Base-by-base conservation (phyloP, 2,888 invertebrate species). In the Tethea ocularis region DNA sequence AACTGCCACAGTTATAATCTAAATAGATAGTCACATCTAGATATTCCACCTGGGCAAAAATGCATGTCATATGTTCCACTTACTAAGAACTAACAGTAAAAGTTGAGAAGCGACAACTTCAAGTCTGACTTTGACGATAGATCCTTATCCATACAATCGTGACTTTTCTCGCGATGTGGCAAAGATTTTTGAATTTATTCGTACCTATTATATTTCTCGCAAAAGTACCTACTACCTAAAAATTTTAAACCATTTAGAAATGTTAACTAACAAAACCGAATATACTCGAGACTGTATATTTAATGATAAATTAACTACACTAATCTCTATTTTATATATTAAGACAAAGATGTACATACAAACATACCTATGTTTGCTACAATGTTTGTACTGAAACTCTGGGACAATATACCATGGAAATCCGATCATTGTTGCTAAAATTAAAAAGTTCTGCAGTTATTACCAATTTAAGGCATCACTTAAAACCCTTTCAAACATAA, bases 51-150 rank as follows among this genome's bases (percentile, higher is more conserved):
- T 20, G 10, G 2, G 10, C 46, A 46, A 46, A 41, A 46, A 46
- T 20, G 10, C 46, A 46, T 20, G 46, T 46, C 46, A 46, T 46
- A 46, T 20, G 10, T 46, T 46, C 10, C 7, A n/a, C 7, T 46
- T 46, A 46, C 46, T 20, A 20, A 46, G 46, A 46, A 46, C 17
- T 46, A 46, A 46, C 46, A 46, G 20, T 46, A 46, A 46, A 20
- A 20, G 46, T 46, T 46, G 46, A 46, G 46, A 15, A 46, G 20
- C 7, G 5, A 46, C n/a, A n/a, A 20, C 46, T 46, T 20, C 10
- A 2, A 3, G 46, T 46, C 46, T 46, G 46, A 20, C 10, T 46
- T 46, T 46, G 20, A 46, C 10, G 20, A 46, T 46, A 46, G 46
- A 46, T 46, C 20, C 20, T 17, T 46, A 46, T 46, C 17, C 8